Evolutionary conservation across 1,140 invertebrate genomes (phyloP).

Genomic region (Drosophila cardini): DNA sequence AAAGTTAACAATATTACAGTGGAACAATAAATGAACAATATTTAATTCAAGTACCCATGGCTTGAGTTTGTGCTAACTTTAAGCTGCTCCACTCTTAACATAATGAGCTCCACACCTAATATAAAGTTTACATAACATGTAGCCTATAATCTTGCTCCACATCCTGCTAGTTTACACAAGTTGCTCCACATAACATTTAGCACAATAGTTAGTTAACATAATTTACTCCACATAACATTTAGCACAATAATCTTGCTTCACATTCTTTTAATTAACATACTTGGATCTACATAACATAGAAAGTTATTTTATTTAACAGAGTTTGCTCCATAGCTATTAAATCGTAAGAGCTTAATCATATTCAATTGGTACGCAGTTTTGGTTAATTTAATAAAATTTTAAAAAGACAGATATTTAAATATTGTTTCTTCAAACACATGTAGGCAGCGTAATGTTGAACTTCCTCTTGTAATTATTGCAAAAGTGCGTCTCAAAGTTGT

Average conservation of each 20-base stretch:
- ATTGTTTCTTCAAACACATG: conserved; percentile 24
- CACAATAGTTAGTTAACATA: neutral
- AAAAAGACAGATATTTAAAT: neutral
- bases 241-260: neutral
- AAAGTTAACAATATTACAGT: too few relatives aligned
- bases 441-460: conserved; percentile 58
- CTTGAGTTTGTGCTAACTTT: too few relatives aligned
- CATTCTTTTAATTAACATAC: neutral
- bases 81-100: too few relatives aligned
- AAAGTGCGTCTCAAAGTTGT: conserved; percentile 69
- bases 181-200: too few relatives aligned
- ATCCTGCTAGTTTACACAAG: too few relatives aligned
- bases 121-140: too few relatives aligned
- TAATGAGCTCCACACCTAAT: too few relatives aligned
- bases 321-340: neutral
- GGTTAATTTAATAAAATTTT: conserved; percentile 18
- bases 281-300: neutral
- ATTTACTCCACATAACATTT: conserved; percentile 1
- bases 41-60: too few relatives aligned
- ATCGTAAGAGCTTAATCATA: too few relatives aligned
- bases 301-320: too few relatives aligned
- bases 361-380: neutral
- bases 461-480: conserved; percentile 61
- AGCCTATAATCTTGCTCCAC: too few relatives aligned
- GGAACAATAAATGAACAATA: too few relatives aligned